Evolutionary conservation across 2,113 vertebrate species (phyloP), one percentile per base, ranked within the genome.

Genomic region (Apistogramma diplotaenia): DNA sequence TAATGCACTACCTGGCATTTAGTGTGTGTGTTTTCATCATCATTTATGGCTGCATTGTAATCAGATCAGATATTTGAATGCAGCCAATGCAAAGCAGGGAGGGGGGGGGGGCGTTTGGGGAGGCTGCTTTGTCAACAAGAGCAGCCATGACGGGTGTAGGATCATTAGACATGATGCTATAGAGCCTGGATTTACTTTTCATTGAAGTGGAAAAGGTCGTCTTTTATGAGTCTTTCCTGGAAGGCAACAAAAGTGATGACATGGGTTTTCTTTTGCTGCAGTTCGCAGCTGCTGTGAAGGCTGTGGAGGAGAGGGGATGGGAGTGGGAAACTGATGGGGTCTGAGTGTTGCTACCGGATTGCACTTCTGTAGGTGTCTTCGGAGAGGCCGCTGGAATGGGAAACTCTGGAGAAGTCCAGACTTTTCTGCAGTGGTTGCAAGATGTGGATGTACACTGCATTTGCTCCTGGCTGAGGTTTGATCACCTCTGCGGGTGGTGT

Each of bases 161-260:
- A 72, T 89, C 88, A 84, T 91, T 90, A 88, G 88, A 87, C 79
- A 18, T 70, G 78, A 89, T 83, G 23, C 87, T 35, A 78, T 21
- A 83, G 61, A 85, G 81, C 19, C 76, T 2, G 71, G 71, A 83
- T 91, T 87, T 89, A 81, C 92, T 91, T 87, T 88, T 90, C 76
- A 85, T 58, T 72, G 33, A 77, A 88, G 87, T 90, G 91, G 86
- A 91, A 91, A 92, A 92, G 92, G 92, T 92, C 78, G 67, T 91
- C 87, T 90, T 93, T 87, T 90, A 89, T 35, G 70, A 78, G 77
- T 65, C 74, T 80, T 89, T 89, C 61, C 82, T 82, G 78, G 78
- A 89, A 91, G 89, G 81, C 84, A 76, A 74, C 79, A 73, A 60
- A 85, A 91, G 57, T 85, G 87, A 91, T 92, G 87, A 89, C 56